These are phyloP conservation scores for Centruroides vittatus DNA, from an alignment of 1,140 invertebrate species.

Conservation along the genomic window DNA sequence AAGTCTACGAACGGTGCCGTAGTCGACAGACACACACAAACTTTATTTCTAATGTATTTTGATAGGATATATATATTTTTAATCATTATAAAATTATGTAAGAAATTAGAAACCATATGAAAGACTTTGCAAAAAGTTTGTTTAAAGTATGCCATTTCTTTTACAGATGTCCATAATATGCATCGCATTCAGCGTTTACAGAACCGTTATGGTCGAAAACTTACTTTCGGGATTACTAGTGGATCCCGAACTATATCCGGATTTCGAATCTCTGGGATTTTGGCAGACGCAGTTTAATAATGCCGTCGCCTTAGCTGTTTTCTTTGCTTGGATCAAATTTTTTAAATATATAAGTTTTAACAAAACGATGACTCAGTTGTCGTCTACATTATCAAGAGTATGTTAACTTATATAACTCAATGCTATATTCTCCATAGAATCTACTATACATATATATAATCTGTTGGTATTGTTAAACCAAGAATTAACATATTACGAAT, in stretches of 20 bases:
- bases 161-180: conserved; percentile 23
- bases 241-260: conserved; percentile 32
- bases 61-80: no score
- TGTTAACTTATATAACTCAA: neutral
- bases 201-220: conserved; percentile 23
- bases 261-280: conserved; percentile 35
- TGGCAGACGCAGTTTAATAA: conserved; percentile 41
- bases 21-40: no score
- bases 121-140: no score
- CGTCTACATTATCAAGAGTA: conserved; percentile 42
- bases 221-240: conserved; percentile 28
- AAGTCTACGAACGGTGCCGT: no score
- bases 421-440: no score
- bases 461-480: no score
- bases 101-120: no score
- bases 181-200: conserved; percentile 29
- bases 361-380: conserved; percentile 60
- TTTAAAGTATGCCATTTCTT: no score
- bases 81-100: no score
- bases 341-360: conserved; percentile 58
- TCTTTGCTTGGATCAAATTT: conserved; percentile 47
- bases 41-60: no score
- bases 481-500: no score
- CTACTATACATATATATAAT: no score
- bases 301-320: conserved; percentile 40